Base-by-base conservation (phyloP, 2,888 invertebrate genomes). In the Iselma pallidipennis region DNA sequence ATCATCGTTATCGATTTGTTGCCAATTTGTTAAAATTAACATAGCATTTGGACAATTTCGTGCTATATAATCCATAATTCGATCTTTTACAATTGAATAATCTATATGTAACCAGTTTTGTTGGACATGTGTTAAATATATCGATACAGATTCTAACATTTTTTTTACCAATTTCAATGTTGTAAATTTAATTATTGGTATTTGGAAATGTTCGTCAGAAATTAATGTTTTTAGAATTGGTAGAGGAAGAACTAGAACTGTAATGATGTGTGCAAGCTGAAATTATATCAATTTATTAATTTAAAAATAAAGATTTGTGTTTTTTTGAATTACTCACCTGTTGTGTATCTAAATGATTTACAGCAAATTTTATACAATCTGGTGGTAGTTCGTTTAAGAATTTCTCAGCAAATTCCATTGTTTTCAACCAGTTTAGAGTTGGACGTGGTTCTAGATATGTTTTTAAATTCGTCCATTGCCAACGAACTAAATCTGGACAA, bases 401-500 rank as follows among this genome's bases (percentile, higher is more conserved):
- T 57, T 80, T 80, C 48, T 82, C 76, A 0, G 82, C 76, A 75
- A 87, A 88, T 2, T 81, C 75, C 16, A 81, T 73, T 7, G 85
- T 80, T 71, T 78, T 83, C 42, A 84, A 80, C 87, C 87, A 88
- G 66, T 85, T 83, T 7, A 81, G 80, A 0, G 86, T 83, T 61
- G 83, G 80, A 70, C 86, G 66, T 5, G 89, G 89, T 72, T 87
- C 87, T 65, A 91, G 84, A 70, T 84, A 85, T 1, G 84, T 82
- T 61, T 88, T 88, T 10, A 88, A 82, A 33, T 85, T 83, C 55
- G 73, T 80, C 69, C 91, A 85, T 12, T 90, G 81, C 2, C 86
- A 84, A 76, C 88, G 86, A 14, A 88, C 87, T 54, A 92, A 81
- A 76, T 92, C 92, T 0, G 92, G 92, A 77, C 91, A 91, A 31